Evolutionary conservation across 2,797 vertebrate species (phyloP), one percentile per base, ranked within the genome.

Genomic region (Pyrrhura leucotis): DNA sequence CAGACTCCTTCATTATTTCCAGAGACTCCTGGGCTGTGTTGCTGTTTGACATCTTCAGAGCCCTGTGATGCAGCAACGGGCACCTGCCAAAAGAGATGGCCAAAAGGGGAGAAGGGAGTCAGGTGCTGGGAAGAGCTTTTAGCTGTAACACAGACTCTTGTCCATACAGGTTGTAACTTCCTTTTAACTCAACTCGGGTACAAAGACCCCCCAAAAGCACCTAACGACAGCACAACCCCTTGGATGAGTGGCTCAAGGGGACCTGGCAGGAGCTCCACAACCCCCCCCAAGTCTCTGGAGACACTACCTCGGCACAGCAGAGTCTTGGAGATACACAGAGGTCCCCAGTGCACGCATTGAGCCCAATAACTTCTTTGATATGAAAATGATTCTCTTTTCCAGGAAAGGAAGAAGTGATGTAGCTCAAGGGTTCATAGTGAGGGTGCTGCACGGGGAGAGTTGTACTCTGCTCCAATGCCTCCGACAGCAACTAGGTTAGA

Each of bases 1-100:
- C 99, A n/a, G 98, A 99, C 98, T 99, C 99, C 98, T 98, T 99
- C 98, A 99, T 99, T 98, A 99, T 99, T 98, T 99, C 99, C 97
- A 98, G 95, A 79, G 97, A 97, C 96, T 98, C 98, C 90, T 98
- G 98, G 76, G 98, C 97, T 67, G 98, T 98, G 97, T 98, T 98
- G 98, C 98, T 99, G 98, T 98, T 98, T 98, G 99, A 99, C 99
- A 99, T 99, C 98, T 99, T 99, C 97, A 98, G 93, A 79, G 97
- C 81, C 97, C 93, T 90, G 56, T 35, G 89, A 40, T 2, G 65
- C 31, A 96, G 96, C 59, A 69, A 96, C 1, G 89, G 95, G 95
- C 97, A 97, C 97, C 98, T 98, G 96, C 71, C 95, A 35, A 75
- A 73, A 75, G n/a, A 42, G 9, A 45, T 10, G 33, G n/a, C 51